Percentiles rank a stretch among this genome's conserved stretches.
Conservation (phyloP, 2,797 vertebrate species). For the Gymnopithys bicolor region DNA sequence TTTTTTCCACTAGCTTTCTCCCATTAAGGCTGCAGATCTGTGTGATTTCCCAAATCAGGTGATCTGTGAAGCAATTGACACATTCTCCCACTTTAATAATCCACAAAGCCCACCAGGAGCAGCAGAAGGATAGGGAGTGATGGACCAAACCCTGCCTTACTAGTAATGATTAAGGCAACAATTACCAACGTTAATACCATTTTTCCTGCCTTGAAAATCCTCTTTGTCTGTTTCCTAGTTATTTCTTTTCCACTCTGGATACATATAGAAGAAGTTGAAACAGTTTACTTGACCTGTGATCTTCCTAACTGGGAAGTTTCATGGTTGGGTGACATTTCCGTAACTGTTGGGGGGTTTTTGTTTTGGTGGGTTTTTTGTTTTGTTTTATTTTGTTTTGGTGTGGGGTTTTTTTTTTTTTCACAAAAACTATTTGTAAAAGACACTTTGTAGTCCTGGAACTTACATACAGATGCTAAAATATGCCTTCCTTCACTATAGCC, state of each 20-base stretch:
- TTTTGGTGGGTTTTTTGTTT: no score
- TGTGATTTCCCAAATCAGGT: neutral
- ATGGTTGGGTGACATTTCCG: neutral
- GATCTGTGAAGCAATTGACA: neutral
- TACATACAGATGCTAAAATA: neutral
- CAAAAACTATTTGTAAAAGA: neutral
- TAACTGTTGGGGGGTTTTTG: no score
- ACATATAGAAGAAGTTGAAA: neutral
- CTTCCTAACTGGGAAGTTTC: neutral
- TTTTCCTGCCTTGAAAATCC: neutral
- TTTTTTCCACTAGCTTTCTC: neutral
- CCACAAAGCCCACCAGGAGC: neutral
- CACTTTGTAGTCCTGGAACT: neutral
- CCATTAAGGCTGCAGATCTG: neutral
- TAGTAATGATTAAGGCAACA: neutral
- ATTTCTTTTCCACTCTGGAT: neutral
- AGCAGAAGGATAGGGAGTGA: neutral
- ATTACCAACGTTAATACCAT: neutral
- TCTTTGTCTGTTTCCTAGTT: neutral
- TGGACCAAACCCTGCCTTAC: neutral
- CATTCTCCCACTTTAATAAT: neutral
- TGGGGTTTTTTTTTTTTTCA: neutral
- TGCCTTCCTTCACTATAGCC: neutral
- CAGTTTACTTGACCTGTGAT: neutral
- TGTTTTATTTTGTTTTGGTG: neutral